Evolutionary conservation across 1,140 invertebrate genomes (phyloP).

Genomic region (Globodera rostochiensis): DNA sequence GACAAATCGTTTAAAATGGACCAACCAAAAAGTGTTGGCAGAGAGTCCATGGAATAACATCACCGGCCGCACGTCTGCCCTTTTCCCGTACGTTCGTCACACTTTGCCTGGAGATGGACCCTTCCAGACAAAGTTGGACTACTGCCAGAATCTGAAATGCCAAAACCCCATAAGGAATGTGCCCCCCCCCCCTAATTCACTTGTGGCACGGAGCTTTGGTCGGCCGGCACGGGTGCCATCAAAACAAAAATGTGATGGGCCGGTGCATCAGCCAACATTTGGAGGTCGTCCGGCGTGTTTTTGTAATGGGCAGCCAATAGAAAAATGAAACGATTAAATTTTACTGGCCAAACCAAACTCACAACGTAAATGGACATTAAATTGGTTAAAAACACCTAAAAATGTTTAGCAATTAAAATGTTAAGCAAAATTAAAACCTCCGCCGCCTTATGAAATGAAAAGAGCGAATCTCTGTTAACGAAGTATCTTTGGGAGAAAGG

Average conservation of each 20-base stretch:
- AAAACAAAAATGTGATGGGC: constrained; percentile 96
- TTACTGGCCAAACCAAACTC: not conserved
- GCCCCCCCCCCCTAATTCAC: constrained; percentile 74
- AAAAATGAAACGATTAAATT: constrained; percentile 8
- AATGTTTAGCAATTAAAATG: not conserved
- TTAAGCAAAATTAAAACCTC: constrained; percentile 69
- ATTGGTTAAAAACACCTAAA: constrained; percentile 79
- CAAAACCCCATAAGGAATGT: too few species aligned
- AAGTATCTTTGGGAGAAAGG: constrained; percentile 65
- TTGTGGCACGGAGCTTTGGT: constrained; percentile 76
- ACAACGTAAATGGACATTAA: constrained; percentile 86
- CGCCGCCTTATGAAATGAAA: constrained; percentile 93
- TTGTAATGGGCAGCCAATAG: constrained; percentile 86
- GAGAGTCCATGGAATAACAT: constrained; percentile 96
- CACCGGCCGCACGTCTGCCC: constrained; percentile 87
- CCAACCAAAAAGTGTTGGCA: constrained; percentile 77
- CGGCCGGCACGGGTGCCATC: constrained; percentile 80
- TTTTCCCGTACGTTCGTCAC: constrained; percentile 78
- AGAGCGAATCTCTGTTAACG: constrained; percentile 83
- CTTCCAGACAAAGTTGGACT: constrained; percentile 84
- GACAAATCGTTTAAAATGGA: not conserved
- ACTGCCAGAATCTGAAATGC: constrained; percentile 55
- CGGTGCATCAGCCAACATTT: constrained; percentile 94
- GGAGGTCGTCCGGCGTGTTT: constrained; percentile 97
- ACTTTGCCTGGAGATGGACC: constrained; percentile 81